Conservation (phyloP, 2,797 vertebrate genomes). For the Aselliscus stoliczkanus region DNA sequence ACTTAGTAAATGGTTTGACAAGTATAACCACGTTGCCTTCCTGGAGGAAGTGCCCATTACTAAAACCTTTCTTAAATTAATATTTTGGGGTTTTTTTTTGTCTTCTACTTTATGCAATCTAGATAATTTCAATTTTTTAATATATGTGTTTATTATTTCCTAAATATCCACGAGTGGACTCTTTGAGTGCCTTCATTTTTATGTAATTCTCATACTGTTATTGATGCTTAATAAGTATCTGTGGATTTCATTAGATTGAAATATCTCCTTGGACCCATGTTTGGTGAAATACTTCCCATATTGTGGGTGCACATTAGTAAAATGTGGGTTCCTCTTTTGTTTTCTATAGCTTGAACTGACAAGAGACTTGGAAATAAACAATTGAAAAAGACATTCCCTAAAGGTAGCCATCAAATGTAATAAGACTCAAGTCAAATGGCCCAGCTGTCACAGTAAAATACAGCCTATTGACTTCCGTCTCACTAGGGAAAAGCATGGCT, state of each 20-base stretch:
- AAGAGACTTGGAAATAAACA: slow-evolving; percentile 82
- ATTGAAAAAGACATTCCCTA: slow-evolving; percentile 84
- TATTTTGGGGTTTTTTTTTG: background rate
- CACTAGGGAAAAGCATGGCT: slow-evolving; percentile 77
- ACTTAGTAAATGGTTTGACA: background rate
- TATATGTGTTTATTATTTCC: background rate
- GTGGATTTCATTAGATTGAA: slow-evolving; percentile 11
- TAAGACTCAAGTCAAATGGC: slow-evolving; percentile 85
- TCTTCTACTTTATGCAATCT: background rate
- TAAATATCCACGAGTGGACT: background rate
- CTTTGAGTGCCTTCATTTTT: background rate
- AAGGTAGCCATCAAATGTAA: slow-evolving; percentile 86
- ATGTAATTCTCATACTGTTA: background rate
- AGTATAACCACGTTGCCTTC: background rate
- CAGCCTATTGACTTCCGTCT: slow-evolving; percentile 80
- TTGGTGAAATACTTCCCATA: background rate
- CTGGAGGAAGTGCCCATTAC: background rate
- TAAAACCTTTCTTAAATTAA: background rate
- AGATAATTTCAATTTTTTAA: background rate
- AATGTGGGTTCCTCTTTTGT: slow-evolving; percentile 77
- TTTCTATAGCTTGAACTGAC: slow-evolving; percentile 79
- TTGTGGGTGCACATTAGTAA: slow-evolving; percentile 56
- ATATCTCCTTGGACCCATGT: background rate
- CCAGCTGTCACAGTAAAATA: slow-evolving; percentile 84
- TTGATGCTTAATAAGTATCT: background rate